phyloP scores from a whole-genome alignment of 2,113 vertebrate species.

The Myiagra hebetior region DNA sequence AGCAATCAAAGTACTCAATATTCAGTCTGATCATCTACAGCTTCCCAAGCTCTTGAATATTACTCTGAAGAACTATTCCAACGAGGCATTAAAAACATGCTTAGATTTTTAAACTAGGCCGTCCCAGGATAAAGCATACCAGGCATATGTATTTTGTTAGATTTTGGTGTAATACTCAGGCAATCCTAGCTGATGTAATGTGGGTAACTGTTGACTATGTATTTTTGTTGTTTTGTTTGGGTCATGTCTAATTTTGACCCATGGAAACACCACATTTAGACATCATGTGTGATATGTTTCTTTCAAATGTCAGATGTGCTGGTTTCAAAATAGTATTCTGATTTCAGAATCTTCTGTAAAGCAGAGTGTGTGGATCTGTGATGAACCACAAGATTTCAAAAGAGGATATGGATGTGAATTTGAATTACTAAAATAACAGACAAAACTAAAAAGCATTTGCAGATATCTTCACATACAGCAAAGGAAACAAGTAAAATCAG shows the following conservation, averaged over 20 bases:
- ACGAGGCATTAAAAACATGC: not conserved
- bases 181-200: not conserved
- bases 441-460: not conserved
- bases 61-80: not conserved
- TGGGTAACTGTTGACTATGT: not conserved
- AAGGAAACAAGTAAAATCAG: not conserved
- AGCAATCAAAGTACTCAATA: not conserved
- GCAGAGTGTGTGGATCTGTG: not conserved
- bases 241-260: not conserved
- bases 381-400: not conserved
- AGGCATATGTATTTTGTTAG: not conserved
- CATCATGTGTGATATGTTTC: not conserved
- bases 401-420: not conserved
- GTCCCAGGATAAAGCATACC: not conserved
- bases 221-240: not conserved
- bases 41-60: not conserved
- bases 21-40: not conserved
- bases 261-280: not conserved
- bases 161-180: not conserved
- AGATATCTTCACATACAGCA: not conserved
- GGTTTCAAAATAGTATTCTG: not conserved
- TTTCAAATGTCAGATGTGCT: not conserved
- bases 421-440: not conserved
- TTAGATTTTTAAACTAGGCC: not conserved
- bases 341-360: not conserved